Conservation (phyloP, 2,113 vertebrate genomes). For the Oryctolagus cuniculus region DNA sequence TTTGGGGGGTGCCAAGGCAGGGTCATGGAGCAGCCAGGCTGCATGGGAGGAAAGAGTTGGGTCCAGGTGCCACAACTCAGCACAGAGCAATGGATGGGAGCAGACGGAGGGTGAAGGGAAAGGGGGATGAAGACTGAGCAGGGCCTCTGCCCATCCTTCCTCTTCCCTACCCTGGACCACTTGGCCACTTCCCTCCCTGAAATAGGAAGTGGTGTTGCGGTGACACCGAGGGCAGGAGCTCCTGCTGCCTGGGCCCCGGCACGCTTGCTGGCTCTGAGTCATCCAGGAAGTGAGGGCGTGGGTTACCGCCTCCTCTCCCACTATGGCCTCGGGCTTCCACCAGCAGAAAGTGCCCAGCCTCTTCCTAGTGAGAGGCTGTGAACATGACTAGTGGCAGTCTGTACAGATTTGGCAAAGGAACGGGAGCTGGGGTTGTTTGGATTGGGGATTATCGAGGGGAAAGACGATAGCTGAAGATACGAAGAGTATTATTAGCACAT, state of each 20-base stretch:
- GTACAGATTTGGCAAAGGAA: not conserved
- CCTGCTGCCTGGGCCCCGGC: not conserved
- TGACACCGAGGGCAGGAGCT: not conserved
- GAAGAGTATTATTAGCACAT: not conserved
- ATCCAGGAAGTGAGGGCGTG: not conserved
- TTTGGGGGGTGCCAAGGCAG: not conserved
- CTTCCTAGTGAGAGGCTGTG: not conserved
- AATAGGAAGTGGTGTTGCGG: not conserved
- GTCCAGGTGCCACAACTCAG: not conserved
- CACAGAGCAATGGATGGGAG: too few relatives aligned
- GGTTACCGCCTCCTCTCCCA: not conserved
- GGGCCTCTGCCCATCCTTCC: not conserved
- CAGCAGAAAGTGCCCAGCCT: constrained; percentile 11
- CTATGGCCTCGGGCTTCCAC: not conserved
- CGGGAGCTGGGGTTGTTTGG: constrained; percentile 2
- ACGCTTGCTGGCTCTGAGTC: not conserved
- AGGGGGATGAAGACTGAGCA: not conserved
- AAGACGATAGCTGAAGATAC: not conserved
- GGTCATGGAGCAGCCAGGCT: not conserved
- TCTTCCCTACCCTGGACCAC: not conserved
- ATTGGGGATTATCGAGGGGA: not conserved
- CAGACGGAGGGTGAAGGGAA: not conserved
- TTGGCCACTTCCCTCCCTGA: not conserved
- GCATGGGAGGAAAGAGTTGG: not conserved
- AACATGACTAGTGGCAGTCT: not conserved